Percentiles rank a stretch among this genome's conserved stretches.
Evolutionary conservation across 2,888 invertebrate species (phyloP).

Genomic region (Drosophila mercatorum): DNA sequence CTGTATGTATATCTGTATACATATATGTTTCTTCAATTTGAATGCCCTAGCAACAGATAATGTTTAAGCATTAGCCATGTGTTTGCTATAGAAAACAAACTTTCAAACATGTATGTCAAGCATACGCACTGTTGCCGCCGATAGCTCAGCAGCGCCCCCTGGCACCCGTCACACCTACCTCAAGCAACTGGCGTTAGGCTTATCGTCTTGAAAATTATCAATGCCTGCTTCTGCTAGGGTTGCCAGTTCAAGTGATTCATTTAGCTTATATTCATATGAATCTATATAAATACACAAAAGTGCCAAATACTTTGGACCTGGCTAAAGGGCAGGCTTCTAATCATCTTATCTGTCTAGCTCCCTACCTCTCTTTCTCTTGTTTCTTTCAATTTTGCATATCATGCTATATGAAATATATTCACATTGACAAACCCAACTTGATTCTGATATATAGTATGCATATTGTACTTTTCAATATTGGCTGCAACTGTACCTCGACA

Average conservation of each 20-base stretch:
- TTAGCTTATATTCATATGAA: background rate
- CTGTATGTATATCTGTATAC: background rate
- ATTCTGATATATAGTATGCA: background rate
- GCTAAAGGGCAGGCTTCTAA: background rate
- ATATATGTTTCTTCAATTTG: background rate
- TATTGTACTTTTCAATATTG: constrained; percentile 8
- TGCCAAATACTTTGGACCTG: constrained; percentile 7
- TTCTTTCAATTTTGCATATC: background rate
- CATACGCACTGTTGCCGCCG: constrained; percentile 8
- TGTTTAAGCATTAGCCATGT: background rate
- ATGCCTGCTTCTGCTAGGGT: background rate
- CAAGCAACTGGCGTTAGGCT: background rate
- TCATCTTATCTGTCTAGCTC: background rate
- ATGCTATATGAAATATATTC: background rate
- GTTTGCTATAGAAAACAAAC: background rate
- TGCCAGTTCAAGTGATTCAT: constrained; percentile 2
- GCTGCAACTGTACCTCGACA: constrained; percentile 10
- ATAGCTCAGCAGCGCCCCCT: background rate
- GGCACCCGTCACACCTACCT: background rate
- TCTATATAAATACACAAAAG: background rate
- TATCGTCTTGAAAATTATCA: constrained; percentile 6
- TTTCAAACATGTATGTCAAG: constrained; percentile 1
- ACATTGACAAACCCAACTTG: background rate
- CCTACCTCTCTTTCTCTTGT: no score
- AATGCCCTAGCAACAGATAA: constrained; percentile 5